A percentile compares a stretch with the other conserved stretches of the same genome.
Conservation (phyloP, 2,888 invertebrate species). For the Acrobasis suavella region DNA sequence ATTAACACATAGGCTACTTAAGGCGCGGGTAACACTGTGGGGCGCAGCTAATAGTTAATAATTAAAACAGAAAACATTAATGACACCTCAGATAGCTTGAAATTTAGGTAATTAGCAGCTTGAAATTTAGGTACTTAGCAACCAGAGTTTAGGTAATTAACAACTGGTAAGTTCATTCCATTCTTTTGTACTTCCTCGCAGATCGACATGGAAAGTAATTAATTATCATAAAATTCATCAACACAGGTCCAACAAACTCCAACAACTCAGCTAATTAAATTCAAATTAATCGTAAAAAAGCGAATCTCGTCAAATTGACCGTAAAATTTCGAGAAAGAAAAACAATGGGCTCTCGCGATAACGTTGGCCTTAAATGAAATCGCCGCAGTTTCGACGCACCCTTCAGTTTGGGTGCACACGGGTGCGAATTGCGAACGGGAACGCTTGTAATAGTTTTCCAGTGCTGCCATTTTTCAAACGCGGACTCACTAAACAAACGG, state of each 20-base stretch:
- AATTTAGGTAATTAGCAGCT: too few species aligned
- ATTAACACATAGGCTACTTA: too few species aligned
- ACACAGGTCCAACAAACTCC: conserved; percentile 15
- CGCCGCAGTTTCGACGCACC: conserved; percentile 76
- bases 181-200: too few species aligned
- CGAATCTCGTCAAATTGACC: conserved; percentile 80
- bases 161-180: too few species aligned
- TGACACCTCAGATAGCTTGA: too few species aligned
- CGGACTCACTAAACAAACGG: too few species aligned
- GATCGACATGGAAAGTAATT: too few species aligned
- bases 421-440: conserved; percentile 21
- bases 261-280: conserved; percentile 72
- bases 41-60: too few species aligned
- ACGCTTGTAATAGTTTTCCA: conserved; percentile 3
- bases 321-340: conserved; percentile 80
- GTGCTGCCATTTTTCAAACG: background rate
- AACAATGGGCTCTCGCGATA: conserved; percentile 79
- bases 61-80: too few species aligned
- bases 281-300: conserved; percentile 76
- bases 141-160: too few species aligned
- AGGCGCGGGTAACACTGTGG: too few species aligned
- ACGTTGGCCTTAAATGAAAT: conserved; percentile 80
- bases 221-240: conserved; percentile 24
- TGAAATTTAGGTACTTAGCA: too few species aligned
- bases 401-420: conserved; percentile 64